Conservation (phyloP, 2,797 vertebrate genomes). For the Hyperoplus immaculatus region DNA sequence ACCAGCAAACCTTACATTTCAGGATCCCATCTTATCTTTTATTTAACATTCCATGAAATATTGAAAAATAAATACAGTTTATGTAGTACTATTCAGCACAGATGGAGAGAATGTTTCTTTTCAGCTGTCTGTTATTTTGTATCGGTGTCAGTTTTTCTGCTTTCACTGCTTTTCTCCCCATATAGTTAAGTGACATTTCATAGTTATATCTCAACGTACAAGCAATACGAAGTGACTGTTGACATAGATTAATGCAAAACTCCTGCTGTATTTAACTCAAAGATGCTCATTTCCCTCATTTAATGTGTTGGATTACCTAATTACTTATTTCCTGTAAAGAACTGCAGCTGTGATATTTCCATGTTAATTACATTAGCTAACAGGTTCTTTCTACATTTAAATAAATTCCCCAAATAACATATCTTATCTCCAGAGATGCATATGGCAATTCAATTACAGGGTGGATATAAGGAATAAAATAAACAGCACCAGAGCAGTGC, state of each 20-base stretch:
- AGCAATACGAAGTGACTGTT: slow-evolving; percentile 40
- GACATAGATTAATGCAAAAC: slow-evolving; percentile 58
- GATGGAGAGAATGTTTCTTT: neutral
- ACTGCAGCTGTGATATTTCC: slow-evolving; percentile 87
- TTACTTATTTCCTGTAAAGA: slow-evolving; percentile 83
- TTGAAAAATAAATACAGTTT: neutral
- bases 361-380: slow-evolving; percentile 86
- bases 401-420: slow-evolving; percentile 85
- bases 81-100: neutral
- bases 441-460: slow-evolving; percentile 83
- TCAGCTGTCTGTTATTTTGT: neutral
- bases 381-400: slow-evolving; percentile 83
- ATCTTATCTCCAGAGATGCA: slow-evolving; percentile 83
- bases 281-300: slow-evolving; percentile 84
- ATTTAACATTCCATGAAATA: neutral
- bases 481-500: slow-evolving; percentile 27
- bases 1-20: neutral
- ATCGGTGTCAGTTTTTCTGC: neutral
- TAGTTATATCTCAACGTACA: slow-evolving; percentile 23
- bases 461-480: slow-evolving; percentile 27
- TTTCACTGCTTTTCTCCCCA: slow-evolving; percentile 17
- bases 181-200: slow-evolving; percentile 28
- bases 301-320: slow-evolving; percentile 87
- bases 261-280: slow-evolving; percentile 73
- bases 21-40: neutral